Base-by-base conservation (phyloP, 30 jellyfish, hydroid and myxozoan genomes). In the Aurelia aurita complex sp. Pacific region DNA sequence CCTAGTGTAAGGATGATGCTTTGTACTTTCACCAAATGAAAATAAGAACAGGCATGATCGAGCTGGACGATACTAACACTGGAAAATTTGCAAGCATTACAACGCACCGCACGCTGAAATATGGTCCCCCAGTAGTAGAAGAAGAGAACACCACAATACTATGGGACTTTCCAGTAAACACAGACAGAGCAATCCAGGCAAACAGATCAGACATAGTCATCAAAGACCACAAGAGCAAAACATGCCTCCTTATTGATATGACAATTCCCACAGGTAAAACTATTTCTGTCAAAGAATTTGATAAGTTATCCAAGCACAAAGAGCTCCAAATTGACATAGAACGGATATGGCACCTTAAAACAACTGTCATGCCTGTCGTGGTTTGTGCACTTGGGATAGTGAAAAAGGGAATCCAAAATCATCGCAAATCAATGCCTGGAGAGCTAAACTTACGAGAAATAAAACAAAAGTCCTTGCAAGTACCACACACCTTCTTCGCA, bases 151-250 rank as follows among this genome's bases (percentile, higher is more conserved):
- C 46, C 2, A 38, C 46, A 4, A 38, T 38, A 38, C 46, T 38
- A 38, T 38, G 2, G 46, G 46, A 38, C 46, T 38, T 38, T 38
- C 46, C 46, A 38, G 4, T 38, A 38, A 38, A 81, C 78, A 81
- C 91, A 19, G 91, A 81, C 53, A 50, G 91, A 3, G 42, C 77
- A 6, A 53, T 81, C 34, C 67, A 67, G 32, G 84, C 81, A 3
- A 83, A 72, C 74, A 4, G 92, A 11, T 87, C 81, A 70, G 92
- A 83, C 54, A 83, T 83, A 42, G 1, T 15, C 50, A 64, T 18
- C 50, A 42, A 23, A n/a, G n/a, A n/a, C n/a, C n/a, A n/a, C n/a
- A n/a, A n/a, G n/a, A n/a, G n/a, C n/a, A n/a, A n/a, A n/a, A 33
- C 63, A 23, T 52, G 19, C 63, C 66, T 64, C 74, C 74, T 64